These are phyloP conservation scores for Siniperca undulata DNA, from an alignment of 2,797 vertebrate genomes.

Conservation along the genomic window DNA sequence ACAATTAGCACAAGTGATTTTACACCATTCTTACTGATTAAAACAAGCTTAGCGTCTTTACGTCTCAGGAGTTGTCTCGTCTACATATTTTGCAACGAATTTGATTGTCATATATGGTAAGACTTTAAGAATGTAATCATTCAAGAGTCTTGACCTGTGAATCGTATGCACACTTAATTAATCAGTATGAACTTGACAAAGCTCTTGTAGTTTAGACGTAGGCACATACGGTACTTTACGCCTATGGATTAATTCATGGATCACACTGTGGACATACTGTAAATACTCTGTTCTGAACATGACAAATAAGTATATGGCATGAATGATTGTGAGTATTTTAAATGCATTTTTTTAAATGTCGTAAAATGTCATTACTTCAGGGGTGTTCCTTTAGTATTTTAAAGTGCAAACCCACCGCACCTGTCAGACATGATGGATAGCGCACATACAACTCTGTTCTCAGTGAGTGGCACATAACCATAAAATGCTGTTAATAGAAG, in stretches of 20 bases:
- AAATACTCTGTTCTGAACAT: not conserved
- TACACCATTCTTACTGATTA: not conserved
- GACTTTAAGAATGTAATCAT: not conserved
- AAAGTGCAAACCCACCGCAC: constrained; percentile 21
- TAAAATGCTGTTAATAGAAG: not conserved
- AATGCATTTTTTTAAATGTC: constrained; percentile 32
- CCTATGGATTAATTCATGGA: not conserved
- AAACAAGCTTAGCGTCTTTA: not conserved
- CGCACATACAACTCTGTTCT: not conserved
- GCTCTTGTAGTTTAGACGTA: not conserved
- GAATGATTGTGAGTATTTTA: not conserved
- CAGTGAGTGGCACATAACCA: not conserved
- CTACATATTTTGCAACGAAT: not conserved
- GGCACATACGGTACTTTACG: not conserved
- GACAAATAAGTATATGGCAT: not conserved
- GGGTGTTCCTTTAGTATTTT: not conserved
- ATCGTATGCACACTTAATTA: not conserved
- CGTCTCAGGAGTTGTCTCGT: not conserved
- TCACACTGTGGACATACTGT: not conserved
- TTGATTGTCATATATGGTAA: not conserved
- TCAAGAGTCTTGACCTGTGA: not conserved
- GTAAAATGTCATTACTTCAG: constrained; percentile 30
- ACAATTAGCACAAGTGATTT: not conserved
- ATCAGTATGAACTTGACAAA: not conserved
- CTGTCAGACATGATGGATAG: constrained; percentile 35